Evolutionary conservation across 2,888 invertebrate genomes (phyloP), one percentile per base, ranked within the genome.

Genomic region (Pachymerium ferrugineum): DNA sequence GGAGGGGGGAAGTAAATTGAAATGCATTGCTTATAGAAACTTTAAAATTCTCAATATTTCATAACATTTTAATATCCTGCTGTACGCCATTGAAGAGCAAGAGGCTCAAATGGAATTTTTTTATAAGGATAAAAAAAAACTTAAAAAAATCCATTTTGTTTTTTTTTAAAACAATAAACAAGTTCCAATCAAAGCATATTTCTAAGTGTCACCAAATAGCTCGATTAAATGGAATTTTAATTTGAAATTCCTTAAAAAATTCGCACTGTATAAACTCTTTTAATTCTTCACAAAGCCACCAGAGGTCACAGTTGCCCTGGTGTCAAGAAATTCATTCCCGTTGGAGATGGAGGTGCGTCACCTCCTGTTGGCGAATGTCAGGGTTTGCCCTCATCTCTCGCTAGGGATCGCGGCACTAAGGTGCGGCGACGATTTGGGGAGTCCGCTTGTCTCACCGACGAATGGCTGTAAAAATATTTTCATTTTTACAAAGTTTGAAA

Each of bases 381-480:
- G 19, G 73, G 73, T 30, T 73, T 73, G 29, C 73, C 73, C 22
- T 73, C 73, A 25, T 73, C 73, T 30, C 73, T 73, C 25, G 54
- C 12, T 22, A 73, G 62, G n/a, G 54, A 62, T 14, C 72, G 73
- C 16, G 72, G 76, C 54, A 76, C 71, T 54, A 74, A 74, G 70
- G 76, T 70, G 31, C 68, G 70, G 19, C 75, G 74, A 12, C 75
- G 76, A 22, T 72, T 47, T 19, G 76, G 76, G 42, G 76, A 76
- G 16, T 70, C 74, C 47, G 70, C 76, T 31, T 70, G 74, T 47
- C 76, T 74, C 38, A 74, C 74, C 62, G 76, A 54, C 73, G 76
- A 76, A 62, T 76, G 76, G 73, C 76, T 76, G 62, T n/a, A n/a
- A n/a, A 30, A 71, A 35, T 47, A 0, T 73, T n/a, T 30, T n/a